Percentiles rank a stretch among this genome's conserved stretches.
phyloP scores from a whole-genome alignment of 2,888 invertebrate species.

The Eupithecia dodoneata region DNA sequence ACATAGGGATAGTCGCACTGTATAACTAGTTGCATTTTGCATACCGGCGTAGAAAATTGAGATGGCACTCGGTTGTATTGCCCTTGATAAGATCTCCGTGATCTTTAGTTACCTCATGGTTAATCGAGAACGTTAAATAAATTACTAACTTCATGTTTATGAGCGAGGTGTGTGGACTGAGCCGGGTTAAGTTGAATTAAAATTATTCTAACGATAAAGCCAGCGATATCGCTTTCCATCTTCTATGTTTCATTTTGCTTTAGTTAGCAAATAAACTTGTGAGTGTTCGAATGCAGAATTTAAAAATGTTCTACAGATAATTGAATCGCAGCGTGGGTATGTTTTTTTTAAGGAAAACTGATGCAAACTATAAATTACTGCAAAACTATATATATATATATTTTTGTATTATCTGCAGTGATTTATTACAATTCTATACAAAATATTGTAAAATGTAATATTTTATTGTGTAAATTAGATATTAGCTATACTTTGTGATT shows the following conservation, averaged over 20 bases:
- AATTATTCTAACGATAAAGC: not conserved
- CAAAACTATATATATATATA: too few species aligned
- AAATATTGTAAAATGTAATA: too few species aligned
- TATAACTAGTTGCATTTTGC: slow-evolving; percentile 40
- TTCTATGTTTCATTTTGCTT: not conserved
- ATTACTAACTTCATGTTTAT: slow-evolving; percentile 5
- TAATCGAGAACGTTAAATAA: slow-evolving; percentile 11
- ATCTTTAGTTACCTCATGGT: slow-evolving; percentile 10
- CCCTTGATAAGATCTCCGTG: slow-evolving; percentile 27
- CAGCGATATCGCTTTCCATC: not conserved
- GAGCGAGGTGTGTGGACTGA: not conserved
- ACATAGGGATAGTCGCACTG: slow-evolving; percentile 21
- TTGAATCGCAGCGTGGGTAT: too few species aligned
- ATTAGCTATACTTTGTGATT: too few species aligned
- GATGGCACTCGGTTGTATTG: slow-evolving; percentile 27
- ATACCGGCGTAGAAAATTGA: slow-evolving; percentile 42
- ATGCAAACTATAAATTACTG: too few species aligned
- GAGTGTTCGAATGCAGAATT: not conserved
- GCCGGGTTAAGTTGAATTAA: not conserved
- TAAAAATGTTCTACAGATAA: not conserved
- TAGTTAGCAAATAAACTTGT: not conserved
- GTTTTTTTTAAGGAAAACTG: too few species aligned
- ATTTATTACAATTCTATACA: too few species aligned
- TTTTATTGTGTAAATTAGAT: too few species aligned
- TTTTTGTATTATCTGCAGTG: too few species aligned